Conservation (phyloP, 1,140 invertebrate species). For the Drosophila prosaltans region DNA sequence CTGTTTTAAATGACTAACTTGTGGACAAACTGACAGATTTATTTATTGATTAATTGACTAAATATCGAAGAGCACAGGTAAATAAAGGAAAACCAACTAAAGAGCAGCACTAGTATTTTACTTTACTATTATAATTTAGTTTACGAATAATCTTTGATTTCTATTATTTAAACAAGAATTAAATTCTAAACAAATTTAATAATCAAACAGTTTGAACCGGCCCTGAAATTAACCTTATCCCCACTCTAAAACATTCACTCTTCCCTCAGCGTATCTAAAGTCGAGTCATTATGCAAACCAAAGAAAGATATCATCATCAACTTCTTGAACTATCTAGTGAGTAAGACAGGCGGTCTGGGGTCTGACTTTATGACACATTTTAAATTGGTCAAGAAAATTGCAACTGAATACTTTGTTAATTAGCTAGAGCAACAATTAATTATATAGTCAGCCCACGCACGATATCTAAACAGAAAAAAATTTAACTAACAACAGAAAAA, state of each 20-base stretch:
- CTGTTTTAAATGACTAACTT: no score
- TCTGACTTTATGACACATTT: neutral
- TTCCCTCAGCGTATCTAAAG: neutral
- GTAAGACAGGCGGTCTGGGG: neutral
- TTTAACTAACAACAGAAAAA: neutral
- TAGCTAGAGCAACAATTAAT: neutral
- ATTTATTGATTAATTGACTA: no score
- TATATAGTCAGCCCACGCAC: conserved; percentile 2
- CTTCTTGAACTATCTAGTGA: no score
- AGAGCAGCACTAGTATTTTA: no score
- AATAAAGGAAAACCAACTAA: no score
- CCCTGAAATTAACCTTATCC: neutral
- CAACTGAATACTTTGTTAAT: neutral
- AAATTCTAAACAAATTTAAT: neutral
- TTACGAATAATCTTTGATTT: no score
- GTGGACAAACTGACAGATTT: no score
- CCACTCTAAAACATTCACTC: neutral
- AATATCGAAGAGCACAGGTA: no score
- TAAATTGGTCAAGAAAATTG: neutral
- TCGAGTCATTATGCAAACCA: conserved; percentile 6
- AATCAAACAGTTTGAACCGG: neutral
- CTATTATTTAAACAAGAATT: no score
- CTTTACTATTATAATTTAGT: no score
- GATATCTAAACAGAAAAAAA: neutral
- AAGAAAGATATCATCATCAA: neutral